Base-by-base conservation (phyloP, 2,888 invertebrate genomes). In the Chesias legatella region DNA sequence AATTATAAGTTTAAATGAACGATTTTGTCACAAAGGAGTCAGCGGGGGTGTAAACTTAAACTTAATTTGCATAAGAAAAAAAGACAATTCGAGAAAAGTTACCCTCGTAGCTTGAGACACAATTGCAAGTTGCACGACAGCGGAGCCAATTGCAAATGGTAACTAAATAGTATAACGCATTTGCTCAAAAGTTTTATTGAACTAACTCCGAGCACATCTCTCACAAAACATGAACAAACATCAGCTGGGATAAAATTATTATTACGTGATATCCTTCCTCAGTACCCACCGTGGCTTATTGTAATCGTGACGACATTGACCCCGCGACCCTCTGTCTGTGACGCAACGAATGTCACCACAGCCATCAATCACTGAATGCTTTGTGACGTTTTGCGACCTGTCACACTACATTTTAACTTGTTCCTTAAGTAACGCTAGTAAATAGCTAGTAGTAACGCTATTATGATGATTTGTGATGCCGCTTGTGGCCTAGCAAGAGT, bases 221-320 rank as follows among this genome's bases (percentile, higher is more conserved):
- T 33, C 23, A 30, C 33, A 37, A 40, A 45, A 40, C 36, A 40
- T 45, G 40, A 45, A 44, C 44, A 56, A 53, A 46, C 52, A 53
- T 66, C 60, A 62, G 47, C 64, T 63, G 60, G 62, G 48, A 53
- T 57, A 48, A 56, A 56, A 60, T 59, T 64, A 53, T 51, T 66
- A 57, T 64, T 58, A 62, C 54, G 13, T 17, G n/a, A 17, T 5
- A 63, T 63, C 56, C 45, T 53, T 65, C 57, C 44, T 51, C n/a
- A 44, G 56, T 57, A 48, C 47, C 51, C 53, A 50, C 57, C 55
- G 64, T 61, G 55, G 67, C 66, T 67, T 73, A 76, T 74, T 75
- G 73, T 76, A 63, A 72, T 73, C 67, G 64, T 67, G 72, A 64
- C 70, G 85, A 68, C 85, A 84, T 79, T 86, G 85, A 84, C 85